Conservation (phyloP, 1,140 invertebrate species). For the Ylistrum balloti region DNA sequence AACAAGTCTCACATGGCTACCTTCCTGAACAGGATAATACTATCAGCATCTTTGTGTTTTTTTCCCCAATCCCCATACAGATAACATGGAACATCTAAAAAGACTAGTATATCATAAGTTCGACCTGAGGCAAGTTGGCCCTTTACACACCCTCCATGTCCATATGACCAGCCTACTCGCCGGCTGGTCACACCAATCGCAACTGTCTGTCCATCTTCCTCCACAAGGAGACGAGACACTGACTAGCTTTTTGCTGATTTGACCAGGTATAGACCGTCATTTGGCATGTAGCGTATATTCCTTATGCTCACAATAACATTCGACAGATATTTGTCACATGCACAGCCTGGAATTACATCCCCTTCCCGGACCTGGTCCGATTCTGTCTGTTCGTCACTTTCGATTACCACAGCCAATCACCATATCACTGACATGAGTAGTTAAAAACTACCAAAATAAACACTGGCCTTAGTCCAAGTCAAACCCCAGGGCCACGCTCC, state of each 20-base stretch:
- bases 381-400: not conserved
- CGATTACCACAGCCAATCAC: not conserved
- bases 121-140: conserved; percentile 36
- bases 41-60: conserved; percentile 22
- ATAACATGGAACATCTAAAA: not conserved
- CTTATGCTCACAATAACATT: conserved; percentile 15
- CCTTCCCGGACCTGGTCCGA: not conserved
- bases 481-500: conserved; percentile 30
- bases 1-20: not conserved
- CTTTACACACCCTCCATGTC: not conserved
- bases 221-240: not conserved
- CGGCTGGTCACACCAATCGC: conserved; percentile 12
- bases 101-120: conserved; percentile 35
- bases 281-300: not conserved
- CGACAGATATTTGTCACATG: not conserved
- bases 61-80: not conserved
- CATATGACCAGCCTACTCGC: not conserved
- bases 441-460: not conserved
- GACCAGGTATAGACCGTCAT: not conserved
- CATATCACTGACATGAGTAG: not conserved
- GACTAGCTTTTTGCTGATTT: conserved; percentile 13
- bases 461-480: not conserved
- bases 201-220: conserved; percentile 24
- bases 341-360: not conserved
- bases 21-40: conserved; percentile 25